Evolutionary conservation across 1,140 invertebrate genomes (phyloP), one percentile per base, ranked within the genome.

Genomic region (Metaphire vulgaris): DNA sequence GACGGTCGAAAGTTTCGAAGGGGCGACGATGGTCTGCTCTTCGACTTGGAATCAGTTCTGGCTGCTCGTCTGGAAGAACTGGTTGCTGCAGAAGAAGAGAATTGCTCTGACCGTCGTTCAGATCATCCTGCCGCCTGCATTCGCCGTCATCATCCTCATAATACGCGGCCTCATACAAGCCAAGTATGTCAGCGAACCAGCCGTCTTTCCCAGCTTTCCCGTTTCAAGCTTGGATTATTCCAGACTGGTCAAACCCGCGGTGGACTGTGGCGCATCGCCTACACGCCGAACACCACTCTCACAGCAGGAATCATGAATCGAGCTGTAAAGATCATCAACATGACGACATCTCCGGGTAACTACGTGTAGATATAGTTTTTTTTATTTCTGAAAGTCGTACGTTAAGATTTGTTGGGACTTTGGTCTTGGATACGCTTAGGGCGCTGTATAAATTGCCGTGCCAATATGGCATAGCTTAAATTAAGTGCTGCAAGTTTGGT

Each of bases 11-110:
- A 21, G 21, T 56, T 21, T 6, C 6, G 41, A 21, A 56, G 41
- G 41, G 41, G 41, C 41, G 41, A n/a, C 41, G 6, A 73, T 73
- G 72, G 34, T 69, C 64, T 74, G 64, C 30, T 31, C n/a, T 14
- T 28, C 2, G 21, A 2, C 56, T 16, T 69, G 56, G 29, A 1
- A 28, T 16, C 74, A 74, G 56, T 74, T 74, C 30, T 28, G 41
- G 29, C 74, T 79, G 26, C 71, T 79, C 0, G 30, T 74, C 32
- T 77, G 75, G 76, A 79, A 79, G 72, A 79, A 79, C 72, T 77
- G 66, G 41, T 28, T 69, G 1, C 56, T 77, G 16, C 76, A 77
- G 74, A 77, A 77, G 66, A 31, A 76, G 64, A 34, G 33, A 41
- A 32, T 74, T 26, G 28, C 74, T 6, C 33, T 73, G 33, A 79